These are phyloP conservation scores for Dipodomys ordii DNA, from an alignment of 2,113 vertebrate species.

Conservation along the genomic window DNA sequence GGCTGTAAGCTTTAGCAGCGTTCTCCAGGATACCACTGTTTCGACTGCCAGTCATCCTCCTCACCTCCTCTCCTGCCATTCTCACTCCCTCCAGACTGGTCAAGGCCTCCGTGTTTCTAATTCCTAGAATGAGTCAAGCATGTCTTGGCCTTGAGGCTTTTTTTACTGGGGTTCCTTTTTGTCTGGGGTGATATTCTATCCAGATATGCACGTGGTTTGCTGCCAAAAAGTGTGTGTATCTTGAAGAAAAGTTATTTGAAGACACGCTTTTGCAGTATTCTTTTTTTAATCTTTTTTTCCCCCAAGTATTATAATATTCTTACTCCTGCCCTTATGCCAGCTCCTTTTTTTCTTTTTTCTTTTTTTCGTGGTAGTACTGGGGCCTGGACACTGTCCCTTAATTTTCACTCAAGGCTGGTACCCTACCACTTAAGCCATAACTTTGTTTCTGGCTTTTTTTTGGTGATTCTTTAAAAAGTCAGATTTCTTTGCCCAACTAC, in stretches of 20 bases:
- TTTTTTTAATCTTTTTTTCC: background rate
- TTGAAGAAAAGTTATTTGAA: conserved; percentile 18
- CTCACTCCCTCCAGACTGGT: no score
- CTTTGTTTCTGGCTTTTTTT: no score
- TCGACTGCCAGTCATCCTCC: background rate
- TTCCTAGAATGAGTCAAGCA: background rate
- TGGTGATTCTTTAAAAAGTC: no score
- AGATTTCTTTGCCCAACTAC: no score
- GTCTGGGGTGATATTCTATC: background rate
- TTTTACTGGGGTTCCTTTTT: background rate
- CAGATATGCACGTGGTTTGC: background rate
- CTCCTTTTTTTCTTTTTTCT: background rate
- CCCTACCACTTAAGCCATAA: no score
- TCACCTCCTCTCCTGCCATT: background rate
- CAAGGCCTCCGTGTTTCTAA: background rate
- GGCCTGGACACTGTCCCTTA: no score
- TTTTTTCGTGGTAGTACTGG: no score
- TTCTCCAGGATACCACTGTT: background rate
- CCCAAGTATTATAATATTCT: no score
- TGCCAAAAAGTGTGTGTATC: background rate
- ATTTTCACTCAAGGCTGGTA: no score
- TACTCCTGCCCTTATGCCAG: background rate
- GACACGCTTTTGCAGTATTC: background rate
- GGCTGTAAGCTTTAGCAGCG: background rate
- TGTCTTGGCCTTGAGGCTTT: background rate